phyloP scores from a whole-genome alignment of 2,888 invertebrate species.

The Gerris lacustris region DNA sequence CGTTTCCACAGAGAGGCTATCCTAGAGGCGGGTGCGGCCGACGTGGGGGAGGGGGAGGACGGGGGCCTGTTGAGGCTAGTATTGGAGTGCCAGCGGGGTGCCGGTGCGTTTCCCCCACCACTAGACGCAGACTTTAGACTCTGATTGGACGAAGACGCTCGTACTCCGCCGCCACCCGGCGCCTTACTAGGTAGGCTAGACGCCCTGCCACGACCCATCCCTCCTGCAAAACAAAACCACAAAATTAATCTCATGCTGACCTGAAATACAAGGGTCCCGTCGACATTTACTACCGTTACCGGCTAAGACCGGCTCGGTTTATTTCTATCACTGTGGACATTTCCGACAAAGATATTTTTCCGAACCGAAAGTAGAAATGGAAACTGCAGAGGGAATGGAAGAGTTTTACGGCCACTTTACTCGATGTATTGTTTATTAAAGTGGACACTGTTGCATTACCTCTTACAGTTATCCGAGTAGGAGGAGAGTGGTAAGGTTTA shows the following conservation, averaged over 20 bases:
- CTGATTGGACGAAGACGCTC: constrained; percentile 31
- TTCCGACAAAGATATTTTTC: too few relatives aligned
- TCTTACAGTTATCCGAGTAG: too few relatives aligned
- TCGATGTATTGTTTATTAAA: too few relatives aligned
- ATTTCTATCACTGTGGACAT: too few relatives aligned
- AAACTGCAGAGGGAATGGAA: too few relatives aligned
- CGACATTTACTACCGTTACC: too few relatives aligned
- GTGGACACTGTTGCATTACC: too few relatives aligned
- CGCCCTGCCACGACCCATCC: constrained; percentile 26
- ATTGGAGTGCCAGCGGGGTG: constrained; percentile 47
- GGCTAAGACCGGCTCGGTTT: too few relatives aligned
- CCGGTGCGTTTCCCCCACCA: constrained; percentile 36
- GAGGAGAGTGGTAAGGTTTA: background rate
- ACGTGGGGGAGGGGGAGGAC: constrained; percentile 26
- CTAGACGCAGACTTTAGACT: constrained; percentile 29
- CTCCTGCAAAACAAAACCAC: constrained; percentile 9
- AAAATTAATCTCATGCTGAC: too few relatives aligned
- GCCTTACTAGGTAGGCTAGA: constrained; percentile 28
- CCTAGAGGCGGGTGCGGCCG: constrained; percentile 47
- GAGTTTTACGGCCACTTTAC: too few relatives aligned
- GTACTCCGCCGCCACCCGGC: constrained; percentile 25
- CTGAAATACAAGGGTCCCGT: too few relatives aligned
- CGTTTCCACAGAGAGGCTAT: constrained; percentile 70
- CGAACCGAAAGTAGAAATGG: too few relatives aligned
- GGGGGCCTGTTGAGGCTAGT: constrained; percentile 44